A percentile compares a stretch with the other conserved stretches of the same genome.
Evolutionary conservation across 2,113 vertebrate genomes (phyloP).

Genomic region (Rhabdomys dilectus): DNA sequence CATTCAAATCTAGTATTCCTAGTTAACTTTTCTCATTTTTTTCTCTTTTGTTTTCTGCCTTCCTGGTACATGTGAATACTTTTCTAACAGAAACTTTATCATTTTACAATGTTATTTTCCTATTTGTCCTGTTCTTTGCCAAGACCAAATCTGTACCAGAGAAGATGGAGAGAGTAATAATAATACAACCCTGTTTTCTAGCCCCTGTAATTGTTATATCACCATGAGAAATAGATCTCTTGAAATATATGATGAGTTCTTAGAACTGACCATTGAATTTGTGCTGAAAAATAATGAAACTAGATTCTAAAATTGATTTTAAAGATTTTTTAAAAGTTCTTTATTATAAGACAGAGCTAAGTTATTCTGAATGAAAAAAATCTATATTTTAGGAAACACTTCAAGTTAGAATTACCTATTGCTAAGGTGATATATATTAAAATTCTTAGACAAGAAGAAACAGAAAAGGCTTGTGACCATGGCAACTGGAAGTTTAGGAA

Average conservation of each 20-base stretch:
- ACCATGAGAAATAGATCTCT: background rate
- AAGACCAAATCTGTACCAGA: background rate
- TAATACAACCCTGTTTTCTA: background rate
- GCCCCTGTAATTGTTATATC: background rate
- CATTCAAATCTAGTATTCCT: background rate
- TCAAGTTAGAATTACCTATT: background rate
- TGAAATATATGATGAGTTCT: conserved; percentile 16
- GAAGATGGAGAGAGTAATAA: background rate
- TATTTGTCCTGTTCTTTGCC: background rate
- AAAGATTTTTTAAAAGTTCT: conserved; percentile 9
- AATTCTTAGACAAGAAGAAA: background rate
- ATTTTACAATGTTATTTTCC: background rate
- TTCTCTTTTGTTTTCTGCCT: background rate
- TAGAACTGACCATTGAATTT: conserved; percentile 35
- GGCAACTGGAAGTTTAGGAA: background rate
- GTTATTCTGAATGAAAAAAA: conserved; percentile 31
- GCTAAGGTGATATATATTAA: background rate
- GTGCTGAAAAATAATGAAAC: background rate
- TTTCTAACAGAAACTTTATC: background rate
- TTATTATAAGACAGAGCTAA: background rate
- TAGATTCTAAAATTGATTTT: background rate
- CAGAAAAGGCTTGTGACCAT: background rate
- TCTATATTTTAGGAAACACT: conserved; percentile 2
- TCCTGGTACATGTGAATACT: background rate
- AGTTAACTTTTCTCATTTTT: background rate